These are phyloP conservation scores for Drosophila paramelanica DNA, from an alignment of 2,888 invertebrate species.

Conservation along the genomic window DNA sequence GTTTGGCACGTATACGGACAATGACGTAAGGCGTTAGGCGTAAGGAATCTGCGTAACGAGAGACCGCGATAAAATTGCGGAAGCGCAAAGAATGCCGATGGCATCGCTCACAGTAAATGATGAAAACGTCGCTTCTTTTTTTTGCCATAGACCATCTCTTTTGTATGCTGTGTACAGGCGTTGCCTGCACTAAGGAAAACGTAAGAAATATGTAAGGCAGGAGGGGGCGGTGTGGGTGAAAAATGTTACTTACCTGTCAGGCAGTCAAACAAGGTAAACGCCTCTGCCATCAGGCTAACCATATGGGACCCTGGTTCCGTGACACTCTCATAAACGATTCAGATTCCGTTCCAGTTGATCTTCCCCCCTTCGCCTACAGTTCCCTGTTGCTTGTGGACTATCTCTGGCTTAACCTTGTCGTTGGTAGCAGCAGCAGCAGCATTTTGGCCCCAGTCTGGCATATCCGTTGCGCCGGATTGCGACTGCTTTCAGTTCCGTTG, in stretches of 20 bases:
- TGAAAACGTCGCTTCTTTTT: slow-evolving; percentile 39
- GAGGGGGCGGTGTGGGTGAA: neutral
- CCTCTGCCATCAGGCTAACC: slow-evolving; percentile 53
- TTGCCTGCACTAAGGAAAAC: slow-evolving; percentile 51
- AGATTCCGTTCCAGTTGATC: slow-evolving; percentile 50
- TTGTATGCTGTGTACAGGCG: slow-evolving; percentile 68
- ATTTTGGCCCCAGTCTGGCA: slow-evolving; percentile 17
- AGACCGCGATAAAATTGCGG: slow-evolving; percentile 76
- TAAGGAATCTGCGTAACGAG: slow-evolving; percentile 33
- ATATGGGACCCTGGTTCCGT: slow-evolving; percentile 38
- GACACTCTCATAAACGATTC: slow-evolving; percentile 58
- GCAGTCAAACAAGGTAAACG: slow-evolving; percentile 52
- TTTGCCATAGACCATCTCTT: slow-evolving; percentile 11
- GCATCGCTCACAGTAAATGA: slow-evolving; percentile 50
- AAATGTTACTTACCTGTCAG: slow-evolving; percentile 74
- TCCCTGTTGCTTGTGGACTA: slow-evolving; percentile 1
- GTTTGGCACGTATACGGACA: slow-evolving; percentile 52
- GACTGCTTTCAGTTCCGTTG: slow-evolving; percentile 44
- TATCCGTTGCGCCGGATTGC: slow-evolving; percentile 36
- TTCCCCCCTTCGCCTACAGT: neutral
- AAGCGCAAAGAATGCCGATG: slow-evolving; percentile 73
- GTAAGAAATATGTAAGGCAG: slow-evolving; percentile 11
- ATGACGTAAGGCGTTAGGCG: slow-evolving; percentile 48
- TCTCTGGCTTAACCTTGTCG: slow-evolving; percentile 70
- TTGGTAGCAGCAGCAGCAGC: slow-evolving; percentile 21